phyloP scores from a whole-genome alignment of 1,140 invertebrate genomes.

The Bemisia tabaci region DNA sequence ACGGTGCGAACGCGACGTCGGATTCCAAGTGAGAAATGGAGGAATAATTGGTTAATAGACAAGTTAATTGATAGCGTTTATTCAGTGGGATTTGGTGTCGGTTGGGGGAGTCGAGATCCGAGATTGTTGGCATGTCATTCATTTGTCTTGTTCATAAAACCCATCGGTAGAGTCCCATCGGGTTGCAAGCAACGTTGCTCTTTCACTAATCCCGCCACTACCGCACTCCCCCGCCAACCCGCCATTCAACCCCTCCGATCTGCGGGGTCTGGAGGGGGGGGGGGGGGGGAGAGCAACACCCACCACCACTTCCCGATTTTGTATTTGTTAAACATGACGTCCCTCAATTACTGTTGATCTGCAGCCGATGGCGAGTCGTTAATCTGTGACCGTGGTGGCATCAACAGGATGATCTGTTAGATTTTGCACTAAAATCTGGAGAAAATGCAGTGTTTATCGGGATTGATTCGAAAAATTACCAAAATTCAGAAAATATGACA shows the following conservation, averaged over 20 bases:
- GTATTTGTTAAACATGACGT: neutral
- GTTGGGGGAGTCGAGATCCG: neutral
- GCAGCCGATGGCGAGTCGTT: neutral
- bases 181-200: no score
- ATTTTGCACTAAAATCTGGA: no score
- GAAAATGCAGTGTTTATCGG: no score
- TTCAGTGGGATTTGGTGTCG: neutral
- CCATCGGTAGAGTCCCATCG: no score
- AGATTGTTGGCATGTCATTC: neutral
- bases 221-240: neutral
- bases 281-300: no score
- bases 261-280: no score
- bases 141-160: neutral
- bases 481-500: no score
- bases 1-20: neutral
- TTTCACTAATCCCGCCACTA: no score
- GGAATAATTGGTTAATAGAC: neutral
- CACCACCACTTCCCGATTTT: neutral
- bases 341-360: neutral
- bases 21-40: neutral
- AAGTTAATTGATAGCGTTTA: neutral
- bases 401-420: no score
- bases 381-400: neutral
- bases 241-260: neutral
- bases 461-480: no score